phyloP scores from a whole-genome alignment of 1,140 invertebrate genomes.

The Diorhabda elongata region DNA sequence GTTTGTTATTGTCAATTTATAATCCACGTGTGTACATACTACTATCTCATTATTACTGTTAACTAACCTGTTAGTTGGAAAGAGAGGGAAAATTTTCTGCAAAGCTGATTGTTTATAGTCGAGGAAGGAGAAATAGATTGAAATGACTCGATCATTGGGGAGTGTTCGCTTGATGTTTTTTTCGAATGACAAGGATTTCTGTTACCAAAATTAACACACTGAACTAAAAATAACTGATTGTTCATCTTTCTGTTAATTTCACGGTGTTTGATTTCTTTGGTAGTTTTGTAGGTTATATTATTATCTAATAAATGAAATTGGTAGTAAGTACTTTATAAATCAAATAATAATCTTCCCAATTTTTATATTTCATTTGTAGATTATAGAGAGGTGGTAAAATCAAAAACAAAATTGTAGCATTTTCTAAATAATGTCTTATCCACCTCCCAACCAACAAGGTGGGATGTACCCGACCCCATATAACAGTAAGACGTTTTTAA shows the following conservation, averaged over 20 bases:
- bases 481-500: constrained; percentile 5
- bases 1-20: too few species aligned
- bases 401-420: too few species aligned
- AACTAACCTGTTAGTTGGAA: too few species aligned
- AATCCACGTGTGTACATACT: too few species aligned
- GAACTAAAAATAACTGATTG: background rate
- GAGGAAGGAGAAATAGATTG: background rate
- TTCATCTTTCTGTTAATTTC: background rate
- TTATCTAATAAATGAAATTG: constrained; percentile 1
- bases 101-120: background rate
- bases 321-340: too few species aligned
- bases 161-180: background rate
- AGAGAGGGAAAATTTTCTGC: too few species aligned
- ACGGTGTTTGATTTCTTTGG: constrained; percentile 2
- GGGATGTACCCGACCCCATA: constrained; percentile 8
- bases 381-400: too few species aligned
- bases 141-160: background rate
- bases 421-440: constrained; percentile 9
- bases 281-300: background rate
- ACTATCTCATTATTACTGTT: too few species aligned
- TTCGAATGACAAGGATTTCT: background rate
- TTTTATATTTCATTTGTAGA: too few species aligned
- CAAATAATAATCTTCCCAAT: too few species aligned
- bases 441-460: constrained; percentile 8
- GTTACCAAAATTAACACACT: background rate